phyloP scores from a whole-genome alignment of 2,888 invertebrate genomes.

The Gymnoscelis rufifasciata region DNA sequence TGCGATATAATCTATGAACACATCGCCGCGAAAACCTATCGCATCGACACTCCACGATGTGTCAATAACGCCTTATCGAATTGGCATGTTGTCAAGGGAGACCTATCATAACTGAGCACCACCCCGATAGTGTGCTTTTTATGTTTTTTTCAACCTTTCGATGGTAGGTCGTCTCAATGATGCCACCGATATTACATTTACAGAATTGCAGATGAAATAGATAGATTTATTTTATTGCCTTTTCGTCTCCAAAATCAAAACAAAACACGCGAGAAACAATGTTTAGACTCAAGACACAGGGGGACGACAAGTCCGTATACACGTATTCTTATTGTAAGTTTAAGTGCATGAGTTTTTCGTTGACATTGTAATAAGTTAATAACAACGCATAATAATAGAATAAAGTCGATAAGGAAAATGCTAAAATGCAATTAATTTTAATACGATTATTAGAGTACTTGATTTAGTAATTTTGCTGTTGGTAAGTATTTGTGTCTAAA shows the following conservation, averaged over 20 bases:
- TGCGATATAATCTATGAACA: slow-evolving; percentile 64
- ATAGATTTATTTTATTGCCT: slow-evolving; percentile 8
- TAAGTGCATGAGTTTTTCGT: too few relatives aligned
- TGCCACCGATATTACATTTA: slow-evolving; percentile 12
- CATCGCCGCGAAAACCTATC: slow-evolving; percentile 31
- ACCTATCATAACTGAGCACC: slow-evolving; percentile 34
- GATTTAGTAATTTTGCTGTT: slow-evolving; percentile 4
- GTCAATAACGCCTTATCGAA: slow-evolving; percentile 70
- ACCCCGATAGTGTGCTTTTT: slow-evolving; percentile 25
- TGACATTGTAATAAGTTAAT: too few relatives aligned
- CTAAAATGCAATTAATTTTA: too few relatives aligned
- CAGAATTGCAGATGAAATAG: slow-evolving; percentile 13
- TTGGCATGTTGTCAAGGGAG: slow-evolving; percentile 45
- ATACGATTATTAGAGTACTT: neutral
- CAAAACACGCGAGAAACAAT: neutral
- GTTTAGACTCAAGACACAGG: too few relatives aligned
- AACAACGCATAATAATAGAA: too few relatives aligned
- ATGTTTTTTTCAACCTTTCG: slow-evolving; percentile 25
- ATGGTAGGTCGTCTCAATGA: slow-evolving; percentile 17
- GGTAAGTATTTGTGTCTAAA: slow-evolving; percentile 21
- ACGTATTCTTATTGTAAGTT: too few relatives aligned
- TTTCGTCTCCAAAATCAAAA: neutral
- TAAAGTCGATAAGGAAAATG: too few relatives aligned
- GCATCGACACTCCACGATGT: slow-evolving; percentile 35
- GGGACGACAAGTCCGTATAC: too few relatives aligned